Evolutionary conservation across 2,113 vertebrate species (phyloP).

Genomic region (Phocoena phocoena): DNA sequence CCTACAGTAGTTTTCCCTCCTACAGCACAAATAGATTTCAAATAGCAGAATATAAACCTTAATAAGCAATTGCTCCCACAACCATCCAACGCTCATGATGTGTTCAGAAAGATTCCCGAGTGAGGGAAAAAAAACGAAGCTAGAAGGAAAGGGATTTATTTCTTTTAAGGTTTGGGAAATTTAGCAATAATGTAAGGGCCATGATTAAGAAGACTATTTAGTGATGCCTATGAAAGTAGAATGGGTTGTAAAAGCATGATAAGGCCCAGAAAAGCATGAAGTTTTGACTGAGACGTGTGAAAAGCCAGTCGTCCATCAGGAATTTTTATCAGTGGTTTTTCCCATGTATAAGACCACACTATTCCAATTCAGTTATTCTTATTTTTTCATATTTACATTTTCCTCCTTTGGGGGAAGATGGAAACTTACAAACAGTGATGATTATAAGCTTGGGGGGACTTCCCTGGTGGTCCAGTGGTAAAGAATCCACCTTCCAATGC

Average conservation of each 20-base stretch:
- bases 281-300: background rate
- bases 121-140: background rate
- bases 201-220: background rate
- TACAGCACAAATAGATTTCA: constrained; percentile 49
- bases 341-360: background rate
- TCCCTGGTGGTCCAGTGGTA: no score
- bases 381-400: constrained; percentile 5
- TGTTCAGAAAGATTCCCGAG: background rate
- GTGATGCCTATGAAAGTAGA: background rate
- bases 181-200: background rate
- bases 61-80: constrained; percentile 43
- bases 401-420: background rate
- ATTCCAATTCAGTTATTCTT: background rate
- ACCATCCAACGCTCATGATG: background rate
- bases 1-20: constrained; percentile 12
- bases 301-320: background rate
- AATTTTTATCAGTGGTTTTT: background rate
- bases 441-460: no score
- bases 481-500: no score
- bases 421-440: background rate
- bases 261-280: background rate
- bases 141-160: background rate
- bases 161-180: background rate
- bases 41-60: constrained; percentile 47
- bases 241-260: background rate